Evolutionary conservation across 2,797 vertebrate genomes (phyloP), one percentile per base, ranked within the genome.

Genomic region (Sebastes aleutianus): DNA sequence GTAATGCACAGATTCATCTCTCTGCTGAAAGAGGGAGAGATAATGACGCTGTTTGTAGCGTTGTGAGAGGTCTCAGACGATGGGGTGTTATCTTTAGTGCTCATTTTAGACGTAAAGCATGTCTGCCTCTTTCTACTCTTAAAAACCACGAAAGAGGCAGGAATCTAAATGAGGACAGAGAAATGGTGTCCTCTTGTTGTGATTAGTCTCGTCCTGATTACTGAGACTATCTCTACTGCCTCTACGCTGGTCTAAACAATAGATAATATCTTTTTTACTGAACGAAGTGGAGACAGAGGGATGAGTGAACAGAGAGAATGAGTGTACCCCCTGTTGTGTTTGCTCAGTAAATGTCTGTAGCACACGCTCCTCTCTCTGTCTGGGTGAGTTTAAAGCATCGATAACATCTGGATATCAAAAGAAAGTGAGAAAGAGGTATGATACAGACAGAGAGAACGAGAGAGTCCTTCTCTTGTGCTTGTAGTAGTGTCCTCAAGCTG

Each of bases 341-440:
- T 72, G 63, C 75, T 74, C 76, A 8, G 73, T 36, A 31, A 64
- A 69, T n/a, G 65, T 78, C 74, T 86, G 70, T 1, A 62, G 71
- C 64, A 27, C 75, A 14, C 54, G 53, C 65, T 4, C 10, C 43
- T 36, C 32, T 63, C 67, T 74, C 16, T 43, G 64, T 76, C 79
- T 32, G 36, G 62, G 27, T 22, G 67, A 67, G 43, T 82, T 72
- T 68, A 43, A 85, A 70, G 62, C 67, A 11, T 6, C 0, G 81
- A 90, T 87, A 88, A 59, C 77, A 84, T 90, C 87, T 74, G 74
- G 61, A 57, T 85, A 75, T 87, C 76, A 83, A 70, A 84, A 75
- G 77, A 78, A 71, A 88, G 67, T 43, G 57, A 85, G 84, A 80
- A 68, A 56, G 71, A 78, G 27, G 63, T 32, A 34, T 64, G 70